These are phyloP conservation scores for Lateolabrax maculatus DNA, from an alignment of 2,797 vertebrate genomes.

Conservation along the genomic window DNA sequence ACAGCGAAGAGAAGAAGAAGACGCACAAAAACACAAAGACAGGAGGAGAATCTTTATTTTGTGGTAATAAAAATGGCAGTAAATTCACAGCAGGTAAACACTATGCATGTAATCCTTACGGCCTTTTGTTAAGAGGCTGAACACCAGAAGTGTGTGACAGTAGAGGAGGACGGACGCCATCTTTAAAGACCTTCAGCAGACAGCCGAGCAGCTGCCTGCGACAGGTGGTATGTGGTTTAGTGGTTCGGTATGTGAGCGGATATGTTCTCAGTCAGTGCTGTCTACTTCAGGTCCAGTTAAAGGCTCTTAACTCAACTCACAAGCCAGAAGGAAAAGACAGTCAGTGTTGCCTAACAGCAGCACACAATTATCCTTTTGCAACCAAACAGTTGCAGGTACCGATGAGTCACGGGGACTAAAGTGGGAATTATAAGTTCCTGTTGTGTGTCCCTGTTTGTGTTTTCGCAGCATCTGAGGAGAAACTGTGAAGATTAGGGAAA, in stretches of 20 bases:
- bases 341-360: conserved; percentile 7
- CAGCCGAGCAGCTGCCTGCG: conserved; percentile 66
- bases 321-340: conserved; percentile 72
- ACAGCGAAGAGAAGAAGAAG: not conserved
- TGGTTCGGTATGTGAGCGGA: not conserved
- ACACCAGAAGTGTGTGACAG: conserved; percentile 59
- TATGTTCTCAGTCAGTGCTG: conserved; percentile 29
- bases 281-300: conserved; percentile 60
- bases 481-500: too few species aligned
- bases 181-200: conserved; percentile 13
- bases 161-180: conserved; percentile 10
- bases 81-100: not conserved
- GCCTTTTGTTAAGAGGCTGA: conserved; percentile 6
- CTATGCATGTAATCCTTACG: rapidly evolving
- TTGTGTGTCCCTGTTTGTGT: not conserved
- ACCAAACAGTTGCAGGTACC: not conserved
- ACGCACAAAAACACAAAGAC: conserved; percentile 1
- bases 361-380: not conserved
- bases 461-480: not conserved
- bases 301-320: conserved; percentile 53
- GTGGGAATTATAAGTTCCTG: too few species aligned
- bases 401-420: too few species aligned
- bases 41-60: conserved; percentile 3
- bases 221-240: conserved; percentile 49
- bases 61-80: not conserved